Conservation (phyloP, 2,888 invertebrate species). For the Hetaerina titia region DNA sequence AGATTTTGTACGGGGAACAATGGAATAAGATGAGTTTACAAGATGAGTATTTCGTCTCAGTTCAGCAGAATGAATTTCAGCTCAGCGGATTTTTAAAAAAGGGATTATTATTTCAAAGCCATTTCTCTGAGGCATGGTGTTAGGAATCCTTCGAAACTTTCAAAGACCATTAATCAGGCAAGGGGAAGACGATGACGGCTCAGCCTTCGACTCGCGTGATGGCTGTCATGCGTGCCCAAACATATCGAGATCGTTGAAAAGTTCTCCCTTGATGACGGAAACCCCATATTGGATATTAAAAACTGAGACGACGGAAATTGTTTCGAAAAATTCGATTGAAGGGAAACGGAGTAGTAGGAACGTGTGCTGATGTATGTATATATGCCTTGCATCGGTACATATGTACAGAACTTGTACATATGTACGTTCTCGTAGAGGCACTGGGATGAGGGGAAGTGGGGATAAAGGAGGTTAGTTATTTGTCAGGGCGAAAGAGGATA, state of each 20-base stretch:
- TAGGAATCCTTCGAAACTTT: not conserved
- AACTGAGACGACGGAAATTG: not conserved
- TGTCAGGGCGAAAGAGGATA: not conserved
- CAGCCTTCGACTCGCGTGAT: not conserved
- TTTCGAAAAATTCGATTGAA: too few species aligned
- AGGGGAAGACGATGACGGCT: not conserved
- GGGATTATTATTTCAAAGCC: not conserved
- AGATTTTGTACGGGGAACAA: not conserved
- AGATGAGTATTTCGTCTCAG: not conserved
- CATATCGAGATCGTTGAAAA: not conserved
- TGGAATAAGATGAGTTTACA: not conserved
- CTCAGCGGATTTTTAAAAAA: not conserved
- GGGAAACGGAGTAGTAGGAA: too few species aligned
- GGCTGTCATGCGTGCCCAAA: not conserved
- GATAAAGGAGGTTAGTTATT: slow-evolving; percentile 16
- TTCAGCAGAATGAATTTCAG: not conserved
- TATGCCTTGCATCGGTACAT: too few species aligned
- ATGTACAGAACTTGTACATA: too few species aligned
- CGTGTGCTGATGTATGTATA: too few species aligned
- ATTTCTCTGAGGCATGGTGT: not conserved
- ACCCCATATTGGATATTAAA: not conserved
- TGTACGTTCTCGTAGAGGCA: not conserved
- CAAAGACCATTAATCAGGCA: not conserved
- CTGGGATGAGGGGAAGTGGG: not conserved
- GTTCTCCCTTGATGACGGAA: not conserved